Conservation (phyloP, 2,113 vertebrate species). For the Rhynchopsitta pachyrhyncha region DNA sequence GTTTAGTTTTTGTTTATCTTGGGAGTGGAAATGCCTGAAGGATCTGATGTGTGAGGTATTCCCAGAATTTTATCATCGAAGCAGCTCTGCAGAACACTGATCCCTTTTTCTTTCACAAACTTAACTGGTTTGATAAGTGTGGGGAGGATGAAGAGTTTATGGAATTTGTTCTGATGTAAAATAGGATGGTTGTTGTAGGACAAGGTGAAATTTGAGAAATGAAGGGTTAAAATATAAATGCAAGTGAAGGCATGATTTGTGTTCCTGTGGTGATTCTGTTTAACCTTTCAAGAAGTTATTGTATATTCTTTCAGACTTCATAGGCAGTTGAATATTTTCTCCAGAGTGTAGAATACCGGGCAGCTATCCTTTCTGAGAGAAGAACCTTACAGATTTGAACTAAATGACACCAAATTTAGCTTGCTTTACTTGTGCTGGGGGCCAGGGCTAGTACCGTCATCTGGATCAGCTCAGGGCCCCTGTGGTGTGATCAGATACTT, state of each 20-base stretch:
- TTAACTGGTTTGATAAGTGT: neutral
- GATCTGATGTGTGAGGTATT: neutral
- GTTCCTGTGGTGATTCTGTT: neutral
- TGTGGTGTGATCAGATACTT: neutral
- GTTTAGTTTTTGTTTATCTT: constrained; percentile 6
- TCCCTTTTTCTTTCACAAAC: neutral
- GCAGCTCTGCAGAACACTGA: neutral
- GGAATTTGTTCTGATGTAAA: neutral
- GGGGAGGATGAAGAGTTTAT: neutral
- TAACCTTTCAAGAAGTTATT: neutral
- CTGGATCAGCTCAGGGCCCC: neutral
- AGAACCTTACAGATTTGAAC: neutral
- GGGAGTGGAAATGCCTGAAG: neutral
- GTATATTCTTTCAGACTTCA: neutral
- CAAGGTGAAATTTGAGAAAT: neutral
- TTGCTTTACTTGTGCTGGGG: neutral
- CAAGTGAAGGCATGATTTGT: neutral
- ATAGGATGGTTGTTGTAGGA: neutral
- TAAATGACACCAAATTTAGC: neutral
- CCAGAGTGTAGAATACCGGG: neutral
- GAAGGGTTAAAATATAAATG: neutral
- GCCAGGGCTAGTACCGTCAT: neutral
- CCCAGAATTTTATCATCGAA: neutral
- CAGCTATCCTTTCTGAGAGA: neutral
- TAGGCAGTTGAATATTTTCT: too few relatives aligned